Conservation (phyloP, 2,797 vertebrate species). For the Etheostoma nigrum region DNA sequence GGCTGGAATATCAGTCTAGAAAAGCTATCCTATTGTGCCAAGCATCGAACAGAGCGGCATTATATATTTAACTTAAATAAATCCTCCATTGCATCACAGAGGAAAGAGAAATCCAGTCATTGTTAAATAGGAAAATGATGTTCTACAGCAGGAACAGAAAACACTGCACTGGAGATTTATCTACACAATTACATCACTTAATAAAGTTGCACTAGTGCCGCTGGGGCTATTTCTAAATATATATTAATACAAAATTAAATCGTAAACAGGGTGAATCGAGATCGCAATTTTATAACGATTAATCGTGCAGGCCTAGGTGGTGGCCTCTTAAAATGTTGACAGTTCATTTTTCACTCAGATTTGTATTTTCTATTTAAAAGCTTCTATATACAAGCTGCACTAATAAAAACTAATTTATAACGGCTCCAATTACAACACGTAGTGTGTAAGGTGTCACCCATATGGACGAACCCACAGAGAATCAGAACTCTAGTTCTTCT, state of each 20-base stretch:
- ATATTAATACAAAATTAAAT: too few species aligned
- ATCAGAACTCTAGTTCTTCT: not conserved
- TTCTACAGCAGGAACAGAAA: slow-evolving; percentile 43
- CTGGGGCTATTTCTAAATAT: slow-evolving; percentile 61
- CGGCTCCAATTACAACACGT: not conserved
- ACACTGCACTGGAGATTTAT: slow-evolving; percentile 51
- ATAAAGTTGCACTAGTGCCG: slow-evolving; percentile 52
- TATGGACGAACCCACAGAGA: not conserved
- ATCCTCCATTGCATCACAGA: slow-evolving; percentile 12
- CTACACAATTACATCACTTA: slow-evolving; percentile 67
- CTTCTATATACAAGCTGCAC: too few species aligned
- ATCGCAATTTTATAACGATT: too few species aligned
- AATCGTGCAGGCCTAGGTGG: too few species aligned
- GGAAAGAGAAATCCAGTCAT: slow-evolving; percentile 18
- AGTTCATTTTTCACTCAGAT: too few species aligned
- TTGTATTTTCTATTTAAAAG: too few species aligned
- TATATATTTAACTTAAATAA: slow-evolving; percentile 9
- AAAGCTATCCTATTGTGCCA: not conserved
- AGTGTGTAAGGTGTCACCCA: not conserved
- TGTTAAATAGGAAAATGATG: slow-evolving; percentile 20
- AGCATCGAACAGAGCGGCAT: slow-evolving; percentile 9
- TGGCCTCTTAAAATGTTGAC: too few species aligned
- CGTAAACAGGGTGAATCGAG: too few species aligned
- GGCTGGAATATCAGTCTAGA: slow-evolving; percentile 7
- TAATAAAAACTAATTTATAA: too few species aligned